Evolutionary conservation across 2,113 vertebrate genomes (phyloP).

Genomic region (Casuarius casuarius): DNA sequence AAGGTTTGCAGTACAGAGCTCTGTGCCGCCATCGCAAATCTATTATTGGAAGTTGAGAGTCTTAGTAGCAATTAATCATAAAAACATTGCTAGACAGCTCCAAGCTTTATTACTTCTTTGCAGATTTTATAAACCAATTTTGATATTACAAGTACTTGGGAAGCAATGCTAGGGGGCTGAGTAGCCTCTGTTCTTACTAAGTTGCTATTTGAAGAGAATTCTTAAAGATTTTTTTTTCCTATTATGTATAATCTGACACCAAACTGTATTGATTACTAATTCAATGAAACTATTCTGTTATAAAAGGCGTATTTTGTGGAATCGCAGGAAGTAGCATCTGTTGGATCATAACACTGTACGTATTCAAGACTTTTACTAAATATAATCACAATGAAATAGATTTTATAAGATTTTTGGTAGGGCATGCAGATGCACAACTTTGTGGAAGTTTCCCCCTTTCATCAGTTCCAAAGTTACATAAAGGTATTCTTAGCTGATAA

Average conservation of each 20-base stretch:
- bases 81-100: not conserved
- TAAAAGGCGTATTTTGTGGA: not conserved
- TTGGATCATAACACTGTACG: not conserved
- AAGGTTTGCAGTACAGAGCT: not conserved
- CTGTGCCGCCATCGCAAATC: not conserved
- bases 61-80: not conserved
- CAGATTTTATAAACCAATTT: not conserved
- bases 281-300: not conserved
- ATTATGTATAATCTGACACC: not conserved
- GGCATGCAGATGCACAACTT: not conserved
- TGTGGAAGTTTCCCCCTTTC: not conserved
- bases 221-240: not conserved
- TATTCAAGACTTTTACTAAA: not conserved
- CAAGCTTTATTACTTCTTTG: not conserved
- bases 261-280: conserved; percentile 15
- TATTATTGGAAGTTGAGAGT: not conserved
- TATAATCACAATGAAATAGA: not conserved
- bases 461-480: not conserved
- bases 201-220: not conserved
- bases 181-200: not conserved
- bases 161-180: not conserved
- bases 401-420: not conserved
- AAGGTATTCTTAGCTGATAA: not conserved
- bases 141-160: not conserved
- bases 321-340: not conserved